Evolutionary conservation across 2,797 vertebrate genomes (phyloP), one percentile per base, ranked within the genome.

Genomic region (Labeo calbasu): DNA sequence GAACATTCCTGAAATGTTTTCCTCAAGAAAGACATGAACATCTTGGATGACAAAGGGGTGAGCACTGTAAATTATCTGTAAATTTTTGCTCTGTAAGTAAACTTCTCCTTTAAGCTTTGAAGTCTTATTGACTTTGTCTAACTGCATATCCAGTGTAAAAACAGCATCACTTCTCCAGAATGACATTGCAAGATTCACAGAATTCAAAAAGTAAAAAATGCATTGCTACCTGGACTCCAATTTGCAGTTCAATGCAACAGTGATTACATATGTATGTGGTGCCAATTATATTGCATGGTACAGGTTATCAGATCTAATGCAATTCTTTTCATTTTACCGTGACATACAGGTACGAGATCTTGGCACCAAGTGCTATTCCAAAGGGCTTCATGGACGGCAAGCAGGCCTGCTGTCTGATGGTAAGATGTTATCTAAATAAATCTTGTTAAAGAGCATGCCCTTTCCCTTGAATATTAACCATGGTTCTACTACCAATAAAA

Each of bases 351-450:
- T 99, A 99, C 0, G 98, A 99, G 94, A 98, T 99, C 85, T 94
- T 99, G 79, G 97, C 98, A 14, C 95, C 98, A 0, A 97, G 88
- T 0, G 93, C 96, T 80, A 99, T 99, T 90, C 98, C 98, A 1
- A 99, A 98, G 85, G 98, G 97, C 83, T 99, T 99, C 94, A 99
- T 99, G 98, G 98, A 99, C n/a, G 98, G 98, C 71, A 99, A 99
- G 85, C 98, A 99, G 89, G 97, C 98, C 10, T 98, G 97, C 87
- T 94, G 95, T 80, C 91, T 99, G 79, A 99, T 99, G 98, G 98
- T 99, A 89, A 96, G 95, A 59, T 63, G 43, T 28, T 55, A 21
- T 70, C 40, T 13, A 51, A 19, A 25, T 12, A 57, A 46, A 25
- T 43, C 2, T 28, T 55, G 2, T n/a, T 46, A 25, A 25, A 46